These are phyloP conservation scores for Botia almorhae DNA, from an alignment of 2,797 vertebrate species.

Conservation along the genomic window DNA sequence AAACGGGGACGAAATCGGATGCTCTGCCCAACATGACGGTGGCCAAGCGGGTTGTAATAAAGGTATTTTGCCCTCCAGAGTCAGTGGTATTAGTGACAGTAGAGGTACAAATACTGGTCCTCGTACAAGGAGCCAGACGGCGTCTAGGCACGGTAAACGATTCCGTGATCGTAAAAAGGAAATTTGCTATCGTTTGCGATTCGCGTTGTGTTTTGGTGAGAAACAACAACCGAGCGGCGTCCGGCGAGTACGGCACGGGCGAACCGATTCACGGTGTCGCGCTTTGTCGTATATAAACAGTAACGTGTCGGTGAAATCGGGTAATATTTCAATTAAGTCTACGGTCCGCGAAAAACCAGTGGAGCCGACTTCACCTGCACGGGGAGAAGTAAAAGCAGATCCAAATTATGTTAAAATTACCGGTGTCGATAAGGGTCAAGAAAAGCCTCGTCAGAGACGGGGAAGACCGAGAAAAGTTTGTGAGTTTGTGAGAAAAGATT, in stretches of 20 bases:
- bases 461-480: slow-evolving; percentile 5
- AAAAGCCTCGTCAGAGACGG: not conserved
- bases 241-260: not conserved
- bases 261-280: not conserved
- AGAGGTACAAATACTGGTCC: not conserved
- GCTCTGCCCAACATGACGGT: not conserved
- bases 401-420: not conserved
- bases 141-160: not conserved
- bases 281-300: slow-evolving; percentile 18
- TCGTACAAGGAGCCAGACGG: not conserved
- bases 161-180: slow-evolving; percentile 7
- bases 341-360: not conserved
- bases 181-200: slow-evolving; percentile 34
- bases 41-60: slow-evolving; percentile 4
- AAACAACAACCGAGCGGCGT: not conserved
- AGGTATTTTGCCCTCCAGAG: slow-evolving; percentile 31
- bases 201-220: slow-evolving; percentile 25
- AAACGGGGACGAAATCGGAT: not conserved
- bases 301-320: not conserved
- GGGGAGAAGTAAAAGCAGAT: not conserved
- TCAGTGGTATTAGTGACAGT: slow-evolving; percentile 5
- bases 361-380: not conserved
- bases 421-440: not conserved
- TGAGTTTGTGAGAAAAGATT: not conserved
- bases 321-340: not conserved